Evolutionary conservation across 1,140 invertebrate genomes (phyloP).

Genomic region (Neodiprion virginianus): DNA sequence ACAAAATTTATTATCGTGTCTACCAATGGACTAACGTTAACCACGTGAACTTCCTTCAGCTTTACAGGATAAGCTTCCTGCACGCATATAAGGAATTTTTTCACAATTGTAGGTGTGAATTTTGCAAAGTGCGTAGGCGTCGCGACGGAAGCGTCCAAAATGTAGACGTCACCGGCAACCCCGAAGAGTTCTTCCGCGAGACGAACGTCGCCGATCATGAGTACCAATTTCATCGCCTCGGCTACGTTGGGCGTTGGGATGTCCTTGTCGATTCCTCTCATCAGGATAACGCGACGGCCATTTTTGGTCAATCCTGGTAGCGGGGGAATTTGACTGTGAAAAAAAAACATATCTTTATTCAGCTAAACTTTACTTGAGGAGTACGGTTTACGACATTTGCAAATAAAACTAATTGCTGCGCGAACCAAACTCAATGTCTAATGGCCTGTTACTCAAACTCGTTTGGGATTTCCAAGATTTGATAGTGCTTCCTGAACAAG

Average conservation of each 20-base stretch:
- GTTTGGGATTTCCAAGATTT: too few species aligned
- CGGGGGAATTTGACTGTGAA: slow-evolving; percentile 75
- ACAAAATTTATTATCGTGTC: slow-evolving; percentile 84
- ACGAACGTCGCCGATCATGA: slow-evolving; percentile 85
- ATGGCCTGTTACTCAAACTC: too few species aligned
- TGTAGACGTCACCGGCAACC: slow-evolving; percentile 82
- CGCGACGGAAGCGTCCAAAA: slow-evolving; percentile 77
- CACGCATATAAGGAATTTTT: slow-evolving; percentile 83
- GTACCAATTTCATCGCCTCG: slow-evolving; percentile 78
- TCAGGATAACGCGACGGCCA: slow-evolving; percentile 77
- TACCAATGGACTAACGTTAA: slow-evolving; percentile 83
- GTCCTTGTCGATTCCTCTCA: slow-evolving; percentile 70
- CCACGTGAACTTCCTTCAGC: slow-evolving; percentile 82
- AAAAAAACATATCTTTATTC: slow-evolving; percentile 15
- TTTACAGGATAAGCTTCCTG: slow-evolving; percentile 88
- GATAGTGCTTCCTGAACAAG: too few species aligned
- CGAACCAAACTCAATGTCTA: not conserved
- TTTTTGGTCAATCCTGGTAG: slow-evolving; percentile 79
- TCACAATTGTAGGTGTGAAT: slow-evolving; percentile 76
- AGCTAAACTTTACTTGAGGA: not conserved
- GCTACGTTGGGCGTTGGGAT: slow-evolving; percentile 65
- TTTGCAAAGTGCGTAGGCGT: slow-evolving; percentile 78
- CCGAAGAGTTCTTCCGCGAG: slow-evolving; percentile 76
- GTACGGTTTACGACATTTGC: not conserved
- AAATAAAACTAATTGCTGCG: not conserved